Evolutionary conservation across 2,888 invertebrate species (phyloP).

Genomic region (Temnothorax unifasciatus): DNA sequence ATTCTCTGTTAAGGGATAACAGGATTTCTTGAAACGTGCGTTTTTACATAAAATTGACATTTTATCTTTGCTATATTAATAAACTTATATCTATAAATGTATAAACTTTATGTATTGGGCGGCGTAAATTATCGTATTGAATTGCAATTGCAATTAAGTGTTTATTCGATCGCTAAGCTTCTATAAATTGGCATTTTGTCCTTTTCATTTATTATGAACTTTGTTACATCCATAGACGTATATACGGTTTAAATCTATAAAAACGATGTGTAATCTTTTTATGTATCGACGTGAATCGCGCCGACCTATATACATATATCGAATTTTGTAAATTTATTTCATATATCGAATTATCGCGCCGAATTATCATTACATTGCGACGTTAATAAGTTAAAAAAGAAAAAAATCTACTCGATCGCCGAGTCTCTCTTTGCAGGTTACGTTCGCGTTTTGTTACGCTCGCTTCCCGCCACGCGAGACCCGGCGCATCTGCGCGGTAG

Average conservation of each 20-base stretch:
- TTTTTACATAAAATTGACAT: background rate
- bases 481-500: background rate
- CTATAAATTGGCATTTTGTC: background rate
- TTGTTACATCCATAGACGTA: background rate
- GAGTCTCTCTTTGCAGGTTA: background rate
- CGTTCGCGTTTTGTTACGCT: too few species aligned
- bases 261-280: background rate
- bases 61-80: background rate
- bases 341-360: too few species aligned
- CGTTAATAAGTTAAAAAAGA: background rate
- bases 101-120: background rate
- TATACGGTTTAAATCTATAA: background rate
- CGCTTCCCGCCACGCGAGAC: slow-evolving; percentile 20
- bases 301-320: too few species aligned
- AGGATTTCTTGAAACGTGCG: background rate
- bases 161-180: background rate
- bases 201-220: background rate
- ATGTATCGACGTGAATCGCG: background rate
- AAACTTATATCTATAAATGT: background rate
- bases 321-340: too few species aligned
- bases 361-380: background rate
- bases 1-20: background rate
- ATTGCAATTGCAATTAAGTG: background rate
- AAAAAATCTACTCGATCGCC: background rate
- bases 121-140: background rate